Evolutionary conservation across 2,797 vertebrate species (phyloP).

Genomic region (Typhlichthys subterraneus): DNA sequence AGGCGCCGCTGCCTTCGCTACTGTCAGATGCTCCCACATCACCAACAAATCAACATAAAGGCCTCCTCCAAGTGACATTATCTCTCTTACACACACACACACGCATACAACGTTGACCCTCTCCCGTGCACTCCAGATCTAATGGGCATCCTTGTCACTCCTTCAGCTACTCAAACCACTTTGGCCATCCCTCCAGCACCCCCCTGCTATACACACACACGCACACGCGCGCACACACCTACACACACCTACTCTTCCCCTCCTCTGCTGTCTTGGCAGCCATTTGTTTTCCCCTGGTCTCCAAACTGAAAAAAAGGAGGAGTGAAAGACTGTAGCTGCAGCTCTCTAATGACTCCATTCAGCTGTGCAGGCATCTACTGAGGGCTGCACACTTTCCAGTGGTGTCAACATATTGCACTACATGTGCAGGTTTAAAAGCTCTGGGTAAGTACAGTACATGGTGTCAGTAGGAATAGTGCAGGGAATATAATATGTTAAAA

Average conservation of each 20-base stretch:
- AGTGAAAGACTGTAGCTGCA: constrained; percentile 8
- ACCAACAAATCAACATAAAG: constrained; percentile 6
- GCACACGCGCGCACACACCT: constrained; percentile 3
- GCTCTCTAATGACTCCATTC: constrained; percentile 24
- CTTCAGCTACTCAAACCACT: constrained; percentile 35
- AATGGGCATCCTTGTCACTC: constrained; percentile 43
- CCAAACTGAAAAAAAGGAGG: constrained; percentile 3
- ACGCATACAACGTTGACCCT: constrained; percentile 20
- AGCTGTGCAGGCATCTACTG: constrained; percentile 11
- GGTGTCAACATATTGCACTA: constrained; percentile 20
- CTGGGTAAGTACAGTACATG: not conserved
- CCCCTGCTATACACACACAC: constrained; percentile 6
- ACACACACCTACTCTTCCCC: not conserved
- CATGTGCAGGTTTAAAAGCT: not conserved
- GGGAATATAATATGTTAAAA: too few relatives aligned
- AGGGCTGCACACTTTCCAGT: constrained; percentile 16
- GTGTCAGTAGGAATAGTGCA: too few relatives aligned
- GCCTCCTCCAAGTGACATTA: constrained; percentile 9
- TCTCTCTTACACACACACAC: constrained; percentile 9
- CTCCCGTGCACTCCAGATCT: constrained; percentile 20
- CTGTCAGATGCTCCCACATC: too few relatives aligned
- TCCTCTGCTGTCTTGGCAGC: constrained; percentile 33
- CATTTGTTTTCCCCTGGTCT: constrained; percentile 39
- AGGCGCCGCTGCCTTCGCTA: too few relatives aligned
- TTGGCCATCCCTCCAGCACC: constrained; percentile 21